A percentile compares a stretch with the other conserved stretches of the same genome.
Evolutionary conservation across 2,888 invertebrate genomes (phyloP).

Genomic region (Nymphalis polychloros): DNA sequence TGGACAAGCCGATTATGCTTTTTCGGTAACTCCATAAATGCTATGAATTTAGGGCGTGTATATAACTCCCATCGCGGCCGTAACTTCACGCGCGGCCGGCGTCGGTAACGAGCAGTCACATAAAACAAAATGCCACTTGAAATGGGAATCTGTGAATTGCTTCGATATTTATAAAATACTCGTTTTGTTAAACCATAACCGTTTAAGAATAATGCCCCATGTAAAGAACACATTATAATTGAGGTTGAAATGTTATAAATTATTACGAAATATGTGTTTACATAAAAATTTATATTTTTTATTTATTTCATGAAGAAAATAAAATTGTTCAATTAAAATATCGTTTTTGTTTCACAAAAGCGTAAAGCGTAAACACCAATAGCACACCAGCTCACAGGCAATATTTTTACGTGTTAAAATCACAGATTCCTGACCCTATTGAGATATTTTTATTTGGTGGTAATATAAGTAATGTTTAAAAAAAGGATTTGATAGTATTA

Average conservation of each 20-base stretch:
- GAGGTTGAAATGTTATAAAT: neutral
- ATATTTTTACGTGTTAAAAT: too few species aligned
- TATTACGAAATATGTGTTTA: neutral
- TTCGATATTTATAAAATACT: conserved; percentile 72
- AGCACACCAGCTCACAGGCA: too few species aligned
- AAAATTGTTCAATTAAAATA: too few species aligned
- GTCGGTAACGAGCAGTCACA: conserved; percentile 78
- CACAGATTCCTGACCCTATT: too few species aligned
- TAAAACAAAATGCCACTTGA: conserved; percentile 80
- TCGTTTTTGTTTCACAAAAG: too few species aligned
- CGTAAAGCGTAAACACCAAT: too few species aligned
- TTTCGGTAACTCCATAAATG: conserved; percentile 36
- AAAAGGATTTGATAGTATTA: neutral
- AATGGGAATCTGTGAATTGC: conserved; percentile 78
- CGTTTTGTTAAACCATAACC: conserved; percentile 31
- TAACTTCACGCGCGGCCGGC: conserved; percentile 80
- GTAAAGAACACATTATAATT: neutral
- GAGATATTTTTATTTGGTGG: too few species aligned
- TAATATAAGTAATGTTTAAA: neutral
- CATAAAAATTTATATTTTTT: too few species aligned
- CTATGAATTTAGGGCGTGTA: conserved; percentile 35
- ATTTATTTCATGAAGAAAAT: too few species aligned
- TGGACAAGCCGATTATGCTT: conserved; percentile 31
- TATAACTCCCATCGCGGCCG: conserved; percentile 65
- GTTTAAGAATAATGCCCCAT: conserved; percentile 20